Base-by-base conservation (phyloP, 2,888 invertebrate species). In the Bombylius discolor region DNA sequence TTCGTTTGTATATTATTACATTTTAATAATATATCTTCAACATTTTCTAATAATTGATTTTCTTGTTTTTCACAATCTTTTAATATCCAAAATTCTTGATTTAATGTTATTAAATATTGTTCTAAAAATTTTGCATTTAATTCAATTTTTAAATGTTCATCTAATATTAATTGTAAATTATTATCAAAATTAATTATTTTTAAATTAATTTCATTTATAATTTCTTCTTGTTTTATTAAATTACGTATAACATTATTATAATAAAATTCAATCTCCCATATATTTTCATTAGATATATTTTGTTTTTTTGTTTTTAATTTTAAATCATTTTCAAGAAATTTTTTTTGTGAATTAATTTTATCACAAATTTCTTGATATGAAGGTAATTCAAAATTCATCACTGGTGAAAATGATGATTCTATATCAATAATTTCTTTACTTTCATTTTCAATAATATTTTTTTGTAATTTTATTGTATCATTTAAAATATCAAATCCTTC, bases 31-130 rank as follows among this genome's bases (percentile, higher is more conserved):
- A 12, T 14, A 45, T 45, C 14, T 14, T 45, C 78, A 13, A 85
- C 81, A 69, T 78, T 78, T 57, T 79, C 78, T 32, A 79, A 76
- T 12, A 89, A 71, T 49, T 75, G 68, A 60, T 83, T 80, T 70
- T 90, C 89, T 45, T 80, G 79, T 5, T 80, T 76, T 67, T 89
- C 88, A 64, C 83, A 88, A 47, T 84, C 81, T 64, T 83, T 84
- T 12, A 89, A 69, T 23, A 90, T 82, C 50, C 83, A 77, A 66
- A 89, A 75, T 68, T 90, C 89, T 67, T 87, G 82, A 63, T 87
- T 82, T 31, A 88, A 66, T 32, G 83, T 83, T 32, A 84, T 77
- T 49, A 87, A 70, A 65, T 79, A 82, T 36, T 84, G 65, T 59
- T 84, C 80, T 55, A 86, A 73, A 52, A 86, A 79, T 57, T 78